A percentile compares a stretch with the other conserved stretches of the same genome.
These are phyloP conservation scores for Trichopoda pennipes DNA, from an alignment of 2,888 invertebrate species.

Conservation along the genomic window DNA sequence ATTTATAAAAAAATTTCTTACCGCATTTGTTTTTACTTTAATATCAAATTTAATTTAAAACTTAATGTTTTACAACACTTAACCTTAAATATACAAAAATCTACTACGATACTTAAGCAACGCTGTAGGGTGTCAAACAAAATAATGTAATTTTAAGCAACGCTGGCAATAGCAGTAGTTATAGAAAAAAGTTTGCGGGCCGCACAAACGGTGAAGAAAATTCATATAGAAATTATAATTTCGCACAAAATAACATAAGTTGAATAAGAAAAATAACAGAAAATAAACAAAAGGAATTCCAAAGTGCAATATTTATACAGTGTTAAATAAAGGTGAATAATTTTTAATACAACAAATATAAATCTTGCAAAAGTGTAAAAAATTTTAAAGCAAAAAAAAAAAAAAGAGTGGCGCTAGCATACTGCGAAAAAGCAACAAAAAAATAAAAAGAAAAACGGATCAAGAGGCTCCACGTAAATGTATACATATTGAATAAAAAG, in stretches of 20 bases:
- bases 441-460: conserved; percentile 45
- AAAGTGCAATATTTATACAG: conserved; percentile 65
- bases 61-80: conserved; percentile 1
- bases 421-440: conserved; percentile 49
- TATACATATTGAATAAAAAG: conserved; percentile 54
- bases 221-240: conserved; percentile 46
- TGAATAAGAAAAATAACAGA: conserved; percentile 47
- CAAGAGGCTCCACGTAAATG: conserved; percentile 55
- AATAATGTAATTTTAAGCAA: conserved; percentile 38
- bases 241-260: conserved; percentile 63
- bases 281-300: conserved; percentile 21
- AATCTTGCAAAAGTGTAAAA: conserved; percentile 20
- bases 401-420: conserved; percentile 52
- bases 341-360: conserved; percentile 11
- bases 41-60: neutral
- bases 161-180: conserved; percentile 49
- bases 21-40: neutral
- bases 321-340: conserved; percentile 44
- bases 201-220: conserved; percentile 57
- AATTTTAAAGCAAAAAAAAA: neutral
- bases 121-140: conserved; percentile 52
- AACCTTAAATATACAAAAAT: neutral
- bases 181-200: conserved; percentile 65
- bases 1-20: no score
- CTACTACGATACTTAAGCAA: conserved; percentile 25